Base-by-base conservation (phyloP, 37 sponge, comb jelly and placozoan genomes). In the Diacarnus erythraeanus region DNA sequence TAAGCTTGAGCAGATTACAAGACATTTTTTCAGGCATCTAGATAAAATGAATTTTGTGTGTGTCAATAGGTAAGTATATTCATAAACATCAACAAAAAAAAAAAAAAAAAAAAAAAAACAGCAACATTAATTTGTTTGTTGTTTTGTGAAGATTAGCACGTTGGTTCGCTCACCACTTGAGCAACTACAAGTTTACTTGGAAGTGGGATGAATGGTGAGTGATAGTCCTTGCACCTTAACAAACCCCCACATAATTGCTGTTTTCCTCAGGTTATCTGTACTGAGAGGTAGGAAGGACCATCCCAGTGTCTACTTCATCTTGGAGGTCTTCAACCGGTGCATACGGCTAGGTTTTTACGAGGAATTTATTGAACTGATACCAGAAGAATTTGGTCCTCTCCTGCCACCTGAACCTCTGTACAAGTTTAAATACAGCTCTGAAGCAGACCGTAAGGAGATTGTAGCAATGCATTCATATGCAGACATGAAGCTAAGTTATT, bases 111-210 rank as follows among this genome's bases (percentile, higher is more conserved):
- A n/a, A n/a, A n/a, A n/a, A n/a, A n/a, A n/a, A n/a, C n/a, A 30
- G 9, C 26, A 21, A 64, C 27, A 31, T 4, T 2, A 31, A 31
- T 33, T 37, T 69, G 25, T 69, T 69, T 69, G 29, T 36, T 43
- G 27, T 43, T 43, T 3, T 18, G 2, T 27, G 23, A 56, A 93
- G 97, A 64, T 85, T 96, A 64, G 91, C 94, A 42, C 57, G 72
- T 23, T 97, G 98, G 98, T 97, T 97, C 70, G 87, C 90, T 27
- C 81, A 90, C 38, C 93, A 92, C 69, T 88, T 97, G 26, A 90
- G 93, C 80, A 97, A 97, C 89, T 94, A 83, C 83, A 81, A 92
- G 80, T 97, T 64, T 66, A 82, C 84, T 75, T 96, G 97, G 97
- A 78, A 82, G 35, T 96, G 97, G 97, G 78, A 81, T 23, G 65